Conservation (phyloP, 2,797 vertebrate genomes). For the Tinamus major region DNA sequence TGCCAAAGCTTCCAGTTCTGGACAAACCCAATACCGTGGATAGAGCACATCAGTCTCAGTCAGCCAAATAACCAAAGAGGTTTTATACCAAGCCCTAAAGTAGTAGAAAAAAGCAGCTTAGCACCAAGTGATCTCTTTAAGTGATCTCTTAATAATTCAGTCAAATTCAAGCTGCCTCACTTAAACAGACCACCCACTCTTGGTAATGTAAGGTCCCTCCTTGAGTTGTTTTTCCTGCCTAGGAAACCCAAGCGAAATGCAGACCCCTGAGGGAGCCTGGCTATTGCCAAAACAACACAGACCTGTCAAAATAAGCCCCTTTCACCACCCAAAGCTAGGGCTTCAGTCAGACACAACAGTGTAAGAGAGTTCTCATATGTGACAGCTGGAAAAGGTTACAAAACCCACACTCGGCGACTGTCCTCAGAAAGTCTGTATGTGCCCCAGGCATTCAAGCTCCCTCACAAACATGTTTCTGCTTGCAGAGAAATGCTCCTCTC, state of each 20-base stretch:
- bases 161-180: neutral
- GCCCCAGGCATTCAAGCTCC: neutral
- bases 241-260: neutral
- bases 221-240: neutral
- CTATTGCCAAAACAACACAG: fast-evolving
- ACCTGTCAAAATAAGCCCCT: neutral
- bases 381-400: neutral
- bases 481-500: neutral
- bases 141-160: neutral
- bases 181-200: neutral
- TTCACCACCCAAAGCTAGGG: neutral
- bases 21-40: neutral
- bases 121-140: neutral
- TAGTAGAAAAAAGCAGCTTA: neutral
- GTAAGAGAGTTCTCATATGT: fast-evolving
- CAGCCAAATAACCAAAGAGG: conserved; percentile 10
- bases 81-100: conserved; percentile 19
- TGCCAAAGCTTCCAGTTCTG: neutral
- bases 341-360: neutral
- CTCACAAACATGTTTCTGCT: fast-evolving
- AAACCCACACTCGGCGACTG: neutral
- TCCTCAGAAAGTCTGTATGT: fast-evolving
- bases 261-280: neutral
- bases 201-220: neutral
- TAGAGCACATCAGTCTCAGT: neutral